phyloP scores from a whole-genome alignment of 2,797 vertebrate genomes.

The Pangasius sanitwongsei region DNA sequence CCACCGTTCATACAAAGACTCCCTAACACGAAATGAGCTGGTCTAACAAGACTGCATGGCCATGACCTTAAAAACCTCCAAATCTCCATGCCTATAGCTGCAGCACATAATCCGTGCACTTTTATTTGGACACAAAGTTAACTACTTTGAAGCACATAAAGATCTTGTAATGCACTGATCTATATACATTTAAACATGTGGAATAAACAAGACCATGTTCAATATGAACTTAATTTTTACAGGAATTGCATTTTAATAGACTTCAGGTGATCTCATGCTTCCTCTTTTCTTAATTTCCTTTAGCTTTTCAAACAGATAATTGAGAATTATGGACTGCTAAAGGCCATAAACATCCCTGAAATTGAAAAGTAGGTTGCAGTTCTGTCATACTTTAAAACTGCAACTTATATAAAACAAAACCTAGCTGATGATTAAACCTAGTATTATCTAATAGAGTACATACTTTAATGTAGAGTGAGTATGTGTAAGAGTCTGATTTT shows the following conservation, averaged over 20 bases:
- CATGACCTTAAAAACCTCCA: background rate
- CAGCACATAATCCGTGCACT: background rate
- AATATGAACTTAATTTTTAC: background rate
- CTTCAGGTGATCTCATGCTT: background rate
- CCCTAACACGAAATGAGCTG: background rate
- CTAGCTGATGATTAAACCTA: too few species aligned
- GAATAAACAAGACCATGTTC: background rate
- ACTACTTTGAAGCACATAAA: too few species aligned
- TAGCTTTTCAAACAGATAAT: background rate
- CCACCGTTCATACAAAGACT: background rate
- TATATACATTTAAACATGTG: too few species aligned
- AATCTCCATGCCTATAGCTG: background rate
- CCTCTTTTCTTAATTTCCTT: background rate
- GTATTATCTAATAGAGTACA: too few species aligned
- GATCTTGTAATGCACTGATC: too few species aligned
- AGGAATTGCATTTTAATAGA: background rate
- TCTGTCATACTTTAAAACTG: background rate
- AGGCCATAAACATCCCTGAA: background rate
- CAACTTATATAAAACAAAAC: too few species aligned
- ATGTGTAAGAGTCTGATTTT: too few species aligned
- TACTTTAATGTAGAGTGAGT: too few species aligned
- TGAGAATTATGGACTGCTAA: background rate
- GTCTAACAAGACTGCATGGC: background rate
- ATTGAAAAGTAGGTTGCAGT: background rate
- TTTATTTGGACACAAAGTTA: background rate